Evolutionary conservation across 2,113 vertebrate species (phyloP).

Genomic region (Shinisaurus crocodilurus): DNA sequence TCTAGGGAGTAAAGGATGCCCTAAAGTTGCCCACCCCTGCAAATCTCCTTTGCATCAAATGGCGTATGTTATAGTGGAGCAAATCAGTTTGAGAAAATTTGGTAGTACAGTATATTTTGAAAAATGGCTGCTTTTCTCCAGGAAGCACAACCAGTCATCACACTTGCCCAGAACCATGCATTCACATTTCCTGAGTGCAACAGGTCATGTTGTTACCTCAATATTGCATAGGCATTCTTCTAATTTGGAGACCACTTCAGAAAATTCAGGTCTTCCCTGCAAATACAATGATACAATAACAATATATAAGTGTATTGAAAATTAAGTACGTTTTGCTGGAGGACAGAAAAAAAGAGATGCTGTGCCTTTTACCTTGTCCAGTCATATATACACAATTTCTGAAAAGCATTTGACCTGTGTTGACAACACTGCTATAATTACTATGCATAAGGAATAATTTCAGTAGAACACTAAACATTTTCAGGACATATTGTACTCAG

Average conservation of each 20-base stretch:
- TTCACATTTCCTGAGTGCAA: neutral
- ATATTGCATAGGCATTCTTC: constrained; percentile 94
- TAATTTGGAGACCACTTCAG: constrained; percentile 90
- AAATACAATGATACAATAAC: neutral
- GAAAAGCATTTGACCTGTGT: neutral
- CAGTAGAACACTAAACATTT: neutral
- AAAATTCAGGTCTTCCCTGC: constrained; percentile 94
- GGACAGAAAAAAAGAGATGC: neutral
- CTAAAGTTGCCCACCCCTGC: no score
- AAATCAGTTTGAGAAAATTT: neutral
- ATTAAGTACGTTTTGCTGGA: neutral
- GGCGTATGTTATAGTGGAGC: fast-evolving
- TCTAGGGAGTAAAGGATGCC: no score
- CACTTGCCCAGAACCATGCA: fast-evolving
- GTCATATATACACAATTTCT: neutral
- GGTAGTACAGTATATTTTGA: neutral
- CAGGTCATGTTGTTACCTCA: constrained; percentile 79
- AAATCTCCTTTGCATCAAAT: fast-evolving
- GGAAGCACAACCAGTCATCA: fast-evolving
- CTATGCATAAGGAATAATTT: neutral
- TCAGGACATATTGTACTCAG: neutral
- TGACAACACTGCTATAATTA: neutral
- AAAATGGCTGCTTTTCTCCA: neutral
- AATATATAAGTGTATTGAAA: neutral
- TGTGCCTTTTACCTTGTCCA: neutral